Evolutionary conservation across 2,113 vertebrate species (phyloP), one percentile per base, ranked within the genome.

Genomic region (Shinisaurus crocodilurus): DNA sequence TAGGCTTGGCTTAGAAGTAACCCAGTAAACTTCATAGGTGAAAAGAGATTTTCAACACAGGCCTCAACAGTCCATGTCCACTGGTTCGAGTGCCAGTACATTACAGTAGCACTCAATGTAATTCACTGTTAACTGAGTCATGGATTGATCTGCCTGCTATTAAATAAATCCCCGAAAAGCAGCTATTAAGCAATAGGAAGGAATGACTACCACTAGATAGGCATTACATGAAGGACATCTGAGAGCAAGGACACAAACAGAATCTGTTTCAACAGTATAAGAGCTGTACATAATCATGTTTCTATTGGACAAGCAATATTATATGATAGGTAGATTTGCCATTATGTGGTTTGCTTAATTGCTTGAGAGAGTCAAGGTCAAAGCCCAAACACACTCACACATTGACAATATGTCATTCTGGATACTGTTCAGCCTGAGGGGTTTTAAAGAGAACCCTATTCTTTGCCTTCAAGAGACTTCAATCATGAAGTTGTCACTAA

Each of bases 391-490:
- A 57, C 69, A 5, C 43, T 86, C 79, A 57, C 75, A 48, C 27
- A 91, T 0, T 32, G 70, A 91, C 86, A 45, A 82, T 1, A 13
- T 0, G 57, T 76, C 45, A 10, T 48, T 63, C 34, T 89, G 54
- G 60, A 75, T 0, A 0, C 0, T 27, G 4, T 50, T 76, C 12
- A 40, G 43, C 48, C 63, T 81, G 91, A 25, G 16, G 40, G 40
- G 40, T 18, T 75, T 65, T 82, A 79, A 74, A 57, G 20, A 25
- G 65, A 15, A 13, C 50, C 83, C 85, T 48, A 3, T 85, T 0
- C 18, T 70, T 91, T 72, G 23, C n/a, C 3, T 91, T 76, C 37
- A 76, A 88, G 27, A 81, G 82, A 92, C 75, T 57, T 93, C 60
- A 34, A 50, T 3, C 57, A 72, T 20, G 13, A 27, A 69, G 15